These are phyloP conservation scores for Bimastos eiseni DNA, from an alignment of 2,888 invertebrate species.

Conservation along the genomic window DNA sequence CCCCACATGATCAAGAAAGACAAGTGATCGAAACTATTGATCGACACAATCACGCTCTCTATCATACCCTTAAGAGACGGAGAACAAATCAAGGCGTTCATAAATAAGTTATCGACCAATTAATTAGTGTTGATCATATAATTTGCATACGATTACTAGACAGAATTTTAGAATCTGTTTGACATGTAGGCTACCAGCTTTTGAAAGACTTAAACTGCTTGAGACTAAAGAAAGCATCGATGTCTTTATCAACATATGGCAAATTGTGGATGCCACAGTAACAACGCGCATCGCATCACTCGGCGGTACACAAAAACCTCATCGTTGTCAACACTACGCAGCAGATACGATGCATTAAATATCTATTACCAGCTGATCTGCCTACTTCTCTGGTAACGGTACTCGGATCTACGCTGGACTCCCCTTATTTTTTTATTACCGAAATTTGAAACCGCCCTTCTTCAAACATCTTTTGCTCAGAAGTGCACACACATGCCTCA, in stretches of 20 bases:
- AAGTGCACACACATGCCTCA: too few relatives aligned
- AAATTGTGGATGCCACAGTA: too few relatives aligned
- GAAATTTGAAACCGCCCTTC: too few relatives aligned
- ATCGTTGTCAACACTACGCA: too few relatives aligned
- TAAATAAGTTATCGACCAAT: not conserved
- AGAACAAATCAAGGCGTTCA: not conserved
- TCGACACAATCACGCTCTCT: not conserved
- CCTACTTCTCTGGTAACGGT: too few relatives aligned
- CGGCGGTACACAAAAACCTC: too few relatives aligned
- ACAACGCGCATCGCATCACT: too few relatives aligned
- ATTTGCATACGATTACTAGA: not conserved
- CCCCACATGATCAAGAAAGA: constrained; percentile 38
- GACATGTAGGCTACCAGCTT: not conserved
- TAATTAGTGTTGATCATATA: not conserved
- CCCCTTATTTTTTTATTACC: too few relatives aligned
- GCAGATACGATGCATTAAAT: not conserved
- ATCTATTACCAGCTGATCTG: not conserved
- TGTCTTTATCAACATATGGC: too few relatives aligned
- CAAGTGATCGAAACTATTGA: constrained; percentile 8
- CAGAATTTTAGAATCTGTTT: not conserved
- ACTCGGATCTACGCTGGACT: too few relatives aligned
- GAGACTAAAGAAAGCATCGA: not conserved
- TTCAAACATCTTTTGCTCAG: too few relatives aligned
- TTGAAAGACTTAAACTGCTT: not conserved
- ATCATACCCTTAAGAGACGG: not conserved